These are phyloP conservation scores for Pelodytes ibericus DNA, from an alignment of 2,797 vertebrate genomes.

Conservation along the genomic window DNA sequence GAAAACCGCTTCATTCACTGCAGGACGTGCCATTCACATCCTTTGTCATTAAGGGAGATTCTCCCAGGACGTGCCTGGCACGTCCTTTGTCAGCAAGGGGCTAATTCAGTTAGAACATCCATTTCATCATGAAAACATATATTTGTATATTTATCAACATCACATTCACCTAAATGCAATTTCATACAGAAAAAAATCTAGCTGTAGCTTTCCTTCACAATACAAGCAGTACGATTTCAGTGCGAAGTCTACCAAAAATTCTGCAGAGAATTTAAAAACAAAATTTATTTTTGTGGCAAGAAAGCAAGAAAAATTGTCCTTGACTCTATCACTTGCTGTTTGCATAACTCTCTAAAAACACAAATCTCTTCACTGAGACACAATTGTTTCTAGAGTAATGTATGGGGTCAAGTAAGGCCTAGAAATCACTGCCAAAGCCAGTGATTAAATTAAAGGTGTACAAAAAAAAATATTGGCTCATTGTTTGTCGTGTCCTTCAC, in stretches of 20 bases:
- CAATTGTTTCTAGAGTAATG: constrained; percentile 16
- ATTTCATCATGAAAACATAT: no score
- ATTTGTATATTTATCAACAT: no score
- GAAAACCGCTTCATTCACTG: no score
- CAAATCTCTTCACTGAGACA: constrained; percentile 3
- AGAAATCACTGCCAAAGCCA: constrained; percentile 36
- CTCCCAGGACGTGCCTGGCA: no score
- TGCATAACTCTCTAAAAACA: background rate
- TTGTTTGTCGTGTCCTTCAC: constrained; percentile 19
- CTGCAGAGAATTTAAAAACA: constrained; percentile 11
- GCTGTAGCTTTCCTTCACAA: no score
- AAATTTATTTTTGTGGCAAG: constrained; percentile 1
- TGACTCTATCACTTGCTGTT: constrained; percentile 14
- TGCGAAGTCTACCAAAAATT: background rate
- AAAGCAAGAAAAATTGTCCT: constrained; percentile 13
- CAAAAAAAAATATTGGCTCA: background rate
- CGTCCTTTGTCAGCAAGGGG: no score
- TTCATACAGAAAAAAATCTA: no score
- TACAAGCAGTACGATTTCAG: background rate
- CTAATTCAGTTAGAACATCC: no score
- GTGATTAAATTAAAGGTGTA: constrained; percentile 26
- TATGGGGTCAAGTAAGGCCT: constrained; percentile 25
- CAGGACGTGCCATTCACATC: no score
- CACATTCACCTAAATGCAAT: no score
- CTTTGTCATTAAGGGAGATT: no score